Conservation (phyloP, 1,140 invertebrate species). For the Meloidogyne exigua region DNA sequence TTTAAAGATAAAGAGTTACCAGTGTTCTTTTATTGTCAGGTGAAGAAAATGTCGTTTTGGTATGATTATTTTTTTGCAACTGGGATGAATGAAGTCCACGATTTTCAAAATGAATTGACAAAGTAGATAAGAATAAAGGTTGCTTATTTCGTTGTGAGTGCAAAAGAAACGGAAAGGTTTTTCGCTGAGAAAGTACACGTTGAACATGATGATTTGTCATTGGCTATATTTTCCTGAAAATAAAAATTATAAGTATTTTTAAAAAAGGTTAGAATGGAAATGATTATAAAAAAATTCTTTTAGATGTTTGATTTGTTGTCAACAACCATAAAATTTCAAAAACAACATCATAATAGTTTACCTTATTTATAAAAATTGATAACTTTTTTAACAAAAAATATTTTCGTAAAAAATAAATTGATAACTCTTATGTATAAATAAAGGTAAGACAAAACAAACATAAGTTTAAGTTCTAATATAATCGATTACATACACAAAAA, state of each 20-base stretch:
- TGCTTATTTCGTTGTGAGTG: background rate
- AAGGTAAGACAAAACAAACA: no score
- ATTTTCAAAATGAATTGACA: background rate
- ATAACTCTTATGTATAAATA: no score
- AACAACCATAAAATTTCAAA: no score
- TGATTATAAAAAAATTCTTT: no score
- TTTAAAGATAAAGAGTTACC: background rate
- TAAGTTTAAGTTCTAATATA: no score
- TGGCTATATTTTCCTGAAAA: background rate
- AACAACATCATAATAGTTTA: no score
- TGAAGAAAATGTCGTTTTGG: background rate
- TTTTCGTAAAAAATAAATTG: no score
- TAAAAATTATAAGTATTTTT: background rate
- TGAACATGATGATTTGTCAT: constrained; percentile 1
- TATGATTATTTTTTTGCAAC: background rate
- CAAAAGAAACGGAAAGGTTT: background rate
- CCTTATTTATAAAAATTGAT: no score
- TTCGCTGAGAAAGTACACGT: background rate
- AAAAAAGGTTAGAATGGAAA: background rate
- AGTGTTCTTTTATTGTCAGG: background rate
- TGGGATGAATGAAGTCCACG: background rate
- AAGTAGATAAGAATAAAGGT: background rate
- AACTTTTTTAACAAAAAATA: no score
- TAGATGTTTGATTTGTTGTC: no score
- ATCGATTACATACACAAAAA: no score